Evolutionary conservation across 2,113 vertebrate species (phyloP).

Genomic region (Halcyon senegalensis): DNA sequence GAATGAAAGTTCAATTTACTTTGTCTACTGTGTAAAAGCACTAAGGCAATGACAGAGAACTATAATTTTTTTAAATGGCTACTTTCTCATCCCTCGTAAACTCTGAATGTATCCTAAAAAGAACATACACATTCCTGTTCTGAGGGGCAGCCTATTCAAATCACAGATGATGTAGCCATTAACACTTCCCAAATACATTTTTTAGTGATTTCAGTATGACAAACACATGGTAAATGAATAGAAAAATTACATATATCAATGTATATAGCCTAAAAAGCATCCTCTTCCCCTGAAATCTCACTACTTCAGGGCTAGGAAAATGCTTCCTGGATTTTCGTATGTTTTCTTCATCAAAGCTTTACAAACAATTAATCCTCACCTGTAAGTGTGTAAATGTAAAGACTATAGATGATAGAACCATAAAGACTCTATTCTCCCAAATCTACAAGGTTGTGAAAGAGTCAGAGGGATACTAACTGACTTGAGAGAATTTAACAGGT

Average conservation of each 20-base stretch:
- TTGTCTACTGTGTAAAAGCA: conserved; percentile 38
- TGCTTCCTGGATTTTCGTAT: background rate
- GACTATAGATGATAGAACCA: background rate
- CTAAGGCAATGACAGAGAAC: background rate
- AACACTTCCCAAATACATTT: background rate
- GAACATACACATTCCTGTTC: background rate
- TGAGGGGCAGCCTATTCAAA: background rate
- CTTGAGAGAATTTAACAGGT: background rate
- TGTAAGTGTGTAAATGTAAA: background rate
- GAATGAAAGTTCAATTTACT: conserved; percentile 55
- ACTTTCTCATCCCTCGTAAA: background rate
- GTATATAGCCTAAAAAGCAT: background rate
- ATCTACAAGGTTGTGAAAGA: background rate
- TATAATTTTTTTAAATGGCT: background rate
- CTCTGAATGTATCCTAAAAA: conserved; percentile 9
- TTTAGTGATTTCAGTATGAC: background rate
- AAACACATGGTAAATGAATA: background rate
- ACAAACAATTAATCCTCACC: background rate
- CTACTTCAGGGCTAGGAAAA: background rate
- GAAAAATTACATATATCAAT: background rate
- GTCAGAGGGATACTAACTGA: background rate
- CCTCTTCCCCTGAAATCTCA: background rate
- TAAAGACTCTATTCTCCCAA: background rate
- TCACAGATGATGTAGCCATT: background rate
- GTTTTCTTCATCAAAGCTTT: background rate